phyloP scores from a whole-genome alignment of 2,113 vertebrate genomes.

The Semicossyphus pulcher region DNA sequence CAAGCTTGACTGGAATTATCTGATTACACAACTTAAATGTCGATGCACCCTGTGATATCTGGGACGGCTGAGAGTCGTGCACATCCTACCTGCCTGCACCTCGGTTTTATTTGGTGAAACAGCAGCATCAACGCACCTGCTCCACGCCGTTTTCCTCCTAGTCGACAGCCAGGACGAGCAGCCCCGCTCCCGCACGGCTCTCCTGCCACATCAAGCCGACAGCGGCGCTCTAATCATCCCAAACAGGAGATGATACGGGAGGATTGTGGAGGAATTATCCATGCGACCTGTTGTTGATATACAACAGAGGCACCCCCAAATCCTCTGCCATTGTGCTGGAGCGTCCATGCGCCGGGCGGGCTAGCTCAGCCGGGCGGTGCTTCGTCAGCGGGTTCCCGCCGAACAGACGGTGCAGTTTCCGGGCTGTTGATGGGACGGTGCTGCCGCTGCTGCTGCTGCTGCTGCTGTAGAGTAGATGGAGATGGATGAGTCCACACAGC shows the following conservation, averaged over 20 bases:
- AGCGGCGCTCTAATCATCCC: conserved; percentile 57
- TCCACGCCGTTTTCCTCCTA: conserved; percentile 62
- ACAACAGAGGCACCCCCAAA: conserved; percentile 66
- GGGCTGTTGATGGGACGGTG: conserved; percentile 6
- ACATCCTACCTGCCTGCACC: conserved; percentile 8
- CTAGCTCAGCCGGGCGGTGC: conserved; percentile 40
- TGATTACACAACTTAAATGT: conserved; percentile 44
- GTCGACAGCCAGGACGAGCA: conserved; percentile 59
- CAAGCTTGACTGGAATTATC: conserved; percentile 28
- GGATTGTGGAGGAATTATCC: conserved; percentile 64
- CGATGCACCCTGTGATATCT: neutral
- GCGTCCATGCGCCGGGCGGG: conserved; percentile 54
- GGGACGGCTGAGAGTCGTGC: conserved; percentile 1
- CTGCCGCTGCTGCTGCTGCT: neutral
- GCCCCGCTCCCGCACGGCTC: conserved; percentile 52
- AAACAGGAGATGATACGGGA: conserved; percentile 36
- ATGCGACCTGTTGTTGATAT: conserved; percentile 74
- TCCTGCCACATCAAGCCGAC: conserved; percentile 67
- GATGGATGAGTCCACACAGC: conserved; percentile 32
- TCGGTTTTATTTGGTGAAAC: neutral
- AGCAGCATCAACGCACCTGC: conserved; percentile 72
- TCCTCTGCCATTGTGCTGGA: conserved; percentile 72
- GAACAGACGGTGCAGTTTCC: conserved; percentile 1
- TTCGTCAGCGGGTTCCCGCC: conserved; percentile 52
- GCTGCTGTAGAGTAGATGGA: conserved; percentile 39